Evolutionary conservation across 1,140 invertebrate genomes (phyloP), one percentile per base, ranked within the genome.

Genomic region (Ostrea edulis): DNA sequence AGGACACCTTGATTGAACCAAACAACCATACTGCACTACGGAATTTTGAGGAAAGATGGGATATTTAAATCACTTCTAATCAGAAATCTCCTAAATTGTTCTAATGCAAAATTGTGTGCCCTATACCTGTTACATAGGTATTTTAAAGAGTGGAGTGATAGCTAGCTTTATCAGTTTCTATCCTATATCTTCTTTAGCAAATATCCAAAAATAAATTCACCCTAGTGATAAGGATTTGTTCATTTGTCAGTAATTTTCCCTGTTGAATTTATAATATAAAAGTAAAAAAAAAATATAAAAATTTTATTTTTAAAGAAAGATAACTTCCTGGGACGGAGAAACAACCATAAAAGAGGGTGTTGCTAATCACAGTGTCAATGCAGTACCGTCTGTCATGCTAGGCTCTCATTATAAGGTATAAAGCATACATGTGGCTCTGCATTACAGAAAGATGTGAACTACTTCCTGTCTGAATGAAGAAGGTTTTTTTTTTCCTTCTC

Each of bases 11-110:
- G 68, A 77, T 14, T 35, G 25, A 77, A 77, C 29, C 68, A 29
- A 77, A 77, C 68, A 77, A 77, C 68, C 68, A 77, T 14, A 77
- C 25, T 35, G 68, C 12, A 11, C 12, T 77, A 29, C 29, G 68
- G 68, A 77, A 77, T 77, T 77, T 77, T 44, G 22, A 77, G 68
- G 68, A 77, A 77, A 77, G 68, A 77, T 25, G 29, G 68, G 68
- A 77, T 77, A 77, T 77, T 77, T 77, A 77, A 77, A 77, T 77
- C 68, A 77, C 68, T 77, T 25, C 68, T 77, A 77, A 77, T 77
- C 68, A 77, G 68, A 77, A 77, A 77, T 77, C 68, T 25, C 68
- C 68, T 77, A 77, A 77, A 77, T 77, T 77, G 68, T 77, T 77
- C 68, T 77, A 77, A 77, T 77, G 68, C 68, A 77, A 77, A 77